Conservation (phyloP, 2,888 invertebrate genomes). For the Imbricaverruca yamaguchii region DNA sequence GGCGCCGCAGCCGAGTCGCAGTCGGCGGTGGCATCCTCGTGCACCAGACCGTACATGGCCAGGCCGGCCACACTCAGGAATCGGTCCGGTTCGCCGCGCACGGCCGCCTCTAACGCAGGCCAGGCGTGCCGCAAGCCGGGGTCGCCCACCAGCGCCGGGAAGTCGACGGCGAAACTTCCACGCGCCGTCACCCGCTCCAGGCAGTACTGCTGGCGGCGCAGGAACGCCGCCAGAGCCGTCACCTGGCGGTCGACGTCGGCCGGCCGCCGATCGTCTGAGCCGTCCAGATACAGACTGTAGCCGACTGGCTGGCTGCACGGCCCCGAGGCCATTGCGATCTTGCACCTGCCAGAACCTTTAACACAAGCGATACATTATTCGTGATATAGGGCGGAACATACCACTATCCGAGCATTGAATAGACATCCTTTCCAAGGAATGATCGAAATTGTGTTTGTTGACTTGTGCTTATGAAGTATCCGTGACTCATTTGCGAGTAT, state of each 20-base stretch:
- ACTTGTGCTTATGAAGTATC: too few species aligned
- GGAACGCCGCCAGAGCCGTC: not conserved
- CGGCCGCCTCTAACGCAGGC: constrained; percentile 56
- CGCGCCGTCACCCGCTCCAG: not conserved
- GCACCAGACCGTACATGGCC: constrained; percentile 65
- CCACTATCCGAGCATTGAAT: too few species aligned
- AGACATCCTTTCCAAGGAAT: too few species aligned
- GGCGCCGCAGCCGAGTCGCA: not conserved
- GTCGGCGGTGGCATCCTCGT: not conserved
- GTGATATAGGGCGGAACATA: too few species aligned
- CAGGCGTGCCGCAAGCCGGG: constrained; percentile 52
- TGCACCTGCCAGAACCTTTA: too few species aligned
- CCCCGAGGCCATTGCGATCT: not conserved
- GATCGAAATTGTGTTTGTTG: too few species aligned
- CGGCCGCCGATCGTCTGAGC: not conserved
- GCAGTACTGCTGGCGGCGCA: not conserved
- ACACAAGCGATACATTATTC: too few species aligned
- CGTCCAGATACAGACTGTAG: not conserved
- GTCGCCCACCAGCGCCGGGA: constrained; percentile 27
- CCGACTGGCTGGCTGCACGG: not conserved
- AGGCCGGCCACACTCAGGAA: constrained; percentile 63
- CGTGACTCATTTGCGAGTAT: too few species aligned
- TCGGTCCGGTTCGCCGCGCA: constrained; percentile 58
- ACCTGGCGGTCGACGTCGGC: not conserved
- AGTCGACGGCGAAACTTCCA: constrained; percentile 27